Evolutionary conservation across 2,113 vertebrate genomes (phyloP).

Genomic region (Oryzias curvinotus): DNA sequence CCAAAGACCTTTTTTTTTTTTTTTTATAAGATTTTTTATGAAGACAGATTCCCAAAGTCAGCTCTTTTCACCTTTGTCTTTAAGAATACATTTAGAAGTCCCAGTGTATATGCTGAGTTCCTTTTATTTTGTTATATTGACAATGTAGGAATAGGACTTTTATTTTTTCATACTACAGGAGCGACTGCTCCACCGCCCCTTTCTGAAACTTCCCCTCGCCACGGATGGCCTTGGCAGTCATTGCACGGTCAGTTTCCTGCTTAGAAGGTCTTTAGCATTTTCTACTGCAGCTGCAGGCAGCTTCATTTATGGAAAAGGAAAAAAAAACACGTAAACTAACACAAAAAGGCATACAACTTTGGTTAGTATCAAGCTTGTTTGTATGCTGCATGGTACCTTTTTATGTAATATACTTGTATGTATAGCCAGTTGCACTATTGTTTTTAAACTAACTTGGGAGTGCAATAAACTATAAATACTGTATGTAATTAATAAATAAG

Average conservation of each 20-base stretch:
- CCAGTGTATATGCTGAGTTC: conserved; percentile 20
- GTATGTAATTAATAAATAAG: conserved; percentile 78
- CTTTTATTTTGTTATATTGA: conserved; percentile 24
- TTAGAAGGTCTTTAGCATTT: conserved; percentile 58
- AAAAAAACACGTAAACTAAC: conserved; percentile 10
- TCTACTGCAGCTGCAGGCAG: conserved; percentile 83
- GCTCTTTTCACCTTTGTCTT: conserved; percentile 15
- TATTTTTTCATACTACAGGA: conserved; percentile 5
- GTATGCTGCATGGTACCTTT: conserved; percentile 77
- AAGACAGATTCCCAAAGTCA: conserved; percentile 18
- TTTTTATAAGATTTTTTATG: conserved; percentile 54
- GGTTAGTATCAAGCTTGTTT: conserved; percentile 71
- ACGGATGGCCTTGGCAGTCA: conserved; percentile 54
- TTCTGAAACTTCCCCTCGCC: conserved; percentile 28
- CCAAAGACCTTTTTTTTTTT: conserved; percentile 65
- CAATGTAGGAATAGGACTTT: conserved; percentile 31
- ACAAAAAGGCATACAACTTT: conserved; percentile 48
- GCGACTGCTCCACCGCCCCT: conserved; percentile 37
- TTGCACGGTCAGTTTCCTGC: conserved; percentile 55
- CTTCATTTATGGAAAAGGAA: conserved; percentile 58
- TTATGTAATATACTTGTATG: conserved; percentile 59
- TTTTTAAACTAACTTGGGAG: conserved; percentile 79
- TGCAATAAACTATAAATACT: conserved; percentile 82
- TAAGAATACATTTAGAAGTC: conserved; percentile 24
- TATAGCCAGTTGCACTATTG: conserved; percentile 80